These are phyloP conservation scores for Onychomys arenicola DNA, from an alignment of 2,797 vertebrate genomes.

Conservation along the genomic window DNA sequence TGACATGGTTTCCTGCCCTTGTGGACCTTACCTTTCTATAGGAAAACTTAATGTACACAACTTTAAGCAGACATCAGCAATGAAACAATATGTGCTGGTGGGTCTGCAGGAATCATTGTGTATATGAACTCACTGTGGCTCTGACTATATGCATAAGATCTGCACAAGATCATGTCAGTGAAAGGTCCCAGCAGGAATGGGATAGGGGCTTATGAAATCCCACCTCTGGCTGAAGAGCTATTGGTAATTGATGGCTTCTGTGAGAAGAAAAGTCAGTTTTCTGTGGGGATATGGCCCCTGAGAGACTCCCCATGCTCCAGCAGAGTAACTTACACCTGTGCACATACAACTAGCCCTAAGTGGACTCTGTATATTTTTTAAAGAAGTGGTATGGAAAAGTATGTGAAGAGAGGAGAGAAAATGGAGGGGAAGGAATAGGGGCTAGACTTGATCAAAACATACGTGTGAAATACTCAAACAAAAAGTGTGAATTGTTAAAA, in stretches of 20 bases:
- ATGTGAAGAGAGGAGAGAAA: not conserved
- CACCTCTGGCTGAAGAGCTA: not conserved
- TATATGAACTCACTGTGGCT: not conserved
- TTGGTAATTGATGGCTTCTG: not conserved
- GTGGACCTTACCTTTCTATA: not conserved
- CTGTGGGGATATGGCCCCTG: not conserved
- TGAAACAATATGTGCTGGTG: not conserved
- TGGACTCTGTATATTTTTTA: not conserved
- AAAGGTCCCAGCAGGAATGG: not conserved
- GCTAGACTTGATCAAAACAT: not conserved
- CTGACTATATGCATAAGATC: not conserved
- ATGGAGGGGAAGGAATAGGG: not conserved
- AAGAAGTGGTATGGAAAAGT: not conserved
- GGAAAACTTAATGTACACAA: not conserved
- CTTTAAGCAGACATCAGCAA: not conserved
- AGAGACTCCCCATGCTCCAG: not conserved
- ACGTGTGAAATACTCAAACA: not conserved
- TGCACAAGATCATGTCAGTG: not conserved
- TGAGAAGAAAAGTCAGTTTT: not conserved
- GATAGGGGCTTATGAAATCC: not conserved
- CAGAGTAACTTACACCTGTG: too few species aligned
- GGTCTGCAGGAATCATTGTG: too few species aligned
- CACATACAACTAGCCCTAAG: too few species aligned
- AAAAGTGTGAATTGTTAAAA: not conserved
- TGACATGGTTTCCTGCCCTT: not conserved